Conservation (phyloP, 2,888 invertebrate genomes). For the Sesamia inferens region DNA sequence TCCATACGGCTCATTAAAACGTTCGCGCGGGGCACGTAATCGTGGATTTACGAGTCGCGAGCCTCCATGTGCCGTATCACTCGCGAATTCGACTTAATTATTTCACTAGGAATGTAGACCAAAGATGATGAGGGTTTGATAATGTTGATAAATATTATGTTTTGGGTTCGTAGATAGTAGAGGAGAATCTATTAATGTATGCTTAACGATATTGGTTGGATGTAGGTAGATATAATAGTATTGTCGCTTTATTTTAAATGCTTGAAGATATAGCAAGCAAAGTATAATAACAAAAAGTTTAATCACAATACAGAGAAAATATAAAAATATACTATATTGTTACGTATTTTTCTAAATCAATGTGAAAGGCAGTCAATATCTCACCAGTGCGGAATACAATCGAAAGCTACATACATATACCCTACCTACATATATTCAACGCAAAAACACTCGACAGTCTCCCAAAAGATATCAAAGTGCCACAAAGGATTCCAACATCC, state of each 20-base stretch:
- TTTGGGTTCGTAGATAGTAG: slow-evolving; percentile 5
- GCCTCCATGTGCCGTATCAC: slow-evolving; percentile 50
- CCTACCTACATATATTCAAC: background rate
- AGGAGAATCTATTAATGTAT: background rate
- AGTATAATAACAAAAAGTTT: background rate
- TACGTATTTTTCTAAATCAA: background rate
- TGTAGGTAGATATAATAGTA: background rate
- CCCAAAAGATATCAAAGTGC: slow-evolving; percentile 33
- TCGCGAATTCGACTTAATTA: slow-evolving; percentile 67
- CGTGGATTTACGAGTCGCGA: slow-evolving; percentile 72
- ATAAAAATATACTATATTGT: background rate
- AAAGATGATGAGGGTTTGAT: slow-evolving; percentile 53
- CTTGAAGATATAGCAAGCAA: background rate
- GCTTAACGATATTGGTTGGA: slow-evolving; percentile 1
- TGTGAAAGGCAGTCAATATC: background rate
- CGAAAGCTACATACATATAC: background rate
- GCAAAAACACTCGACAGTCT: slow-evolving; percentile 18
- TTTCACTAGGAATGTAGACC: slow-evolving; percentile 49
- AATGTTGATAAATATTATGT: slow-evolving; percentile 43
- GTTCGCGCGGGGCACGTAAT: slow-evolving; percentile 71
- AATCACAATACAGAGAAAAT: background rate
- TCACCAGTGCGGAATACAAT: slow-evolving; percentile 1
- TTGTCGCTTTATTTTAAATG: background rate
- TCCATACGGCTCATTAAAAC: slow-evolving; percentile 73
- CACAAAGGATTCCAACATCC: slow-evolving; percentile 14